These are phyloP conservation scores for Coecobrya sp. DNA, from an alignment of 2,888 invertebrate genomes.

Conservation along the genomic window DNA sequence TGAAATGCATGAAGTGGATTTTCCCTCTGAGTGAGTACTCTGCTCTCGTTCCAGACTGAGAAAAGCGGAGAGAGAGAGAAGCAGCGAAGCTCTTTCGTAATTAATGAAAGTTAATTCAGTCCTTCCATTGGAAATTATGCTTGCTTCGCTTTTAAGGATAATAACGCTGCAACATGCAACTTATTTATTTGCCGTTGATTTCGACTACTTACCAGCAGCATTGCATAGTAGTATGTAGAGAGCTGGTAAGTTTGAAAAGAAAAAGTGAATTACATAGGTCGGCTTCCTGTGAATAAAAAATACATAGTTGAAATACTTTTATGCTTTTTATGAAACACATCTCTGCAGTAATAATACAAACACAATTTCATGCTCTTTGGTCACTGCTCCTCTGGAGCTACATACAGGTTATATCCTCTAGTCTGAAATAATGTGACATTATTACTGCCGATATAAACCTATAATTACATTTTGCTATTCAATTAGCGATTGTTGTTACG, in stretches of 20 bases:
- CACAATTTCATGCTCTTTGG: neutral
- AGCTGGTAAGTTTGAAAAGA: neutral
- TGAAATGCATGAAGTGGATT: constrained; percentile 26
- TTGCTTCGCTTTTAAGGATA: constrained; percentile 36
- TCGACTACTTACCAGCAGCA: neutral
- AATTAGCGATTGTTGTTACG: neutral
- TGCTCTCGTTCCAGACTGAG: constrained; percentile 8
- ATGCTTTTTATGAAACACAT: neutral
- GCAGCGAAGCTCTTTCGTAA: constrained; percentile 61
- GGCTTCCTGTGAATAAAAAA: neutral
- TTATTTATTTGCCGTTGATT: neutral
- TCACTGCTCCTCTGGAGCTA: neutral
- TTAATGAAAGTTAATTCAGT: constrained; percentile 78
- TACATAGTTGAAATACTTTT: neutral
- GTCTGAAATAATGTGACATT: neutral
- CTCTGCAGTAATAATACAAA: neutral
- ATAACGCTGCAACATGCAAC: constrained; percentile 67
- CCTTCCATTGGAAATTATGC: constrained; percentile 61
- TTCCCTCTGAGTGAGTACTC: constrained; percentile 7
- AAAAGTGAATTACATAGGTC: neutral
- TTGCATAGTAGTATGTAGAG: neutral
- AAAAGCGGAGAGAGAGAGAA: constrained; percentile 2
- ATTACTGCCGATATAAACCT: neutral
- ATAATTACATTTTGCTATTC: neutral
- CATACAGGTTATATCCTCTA: neutral